These are phyloP conservation scores for Neodiprion lecontei DNA, from an alignment of 1,140 invertebrate genomes.

Conservation along the genomic window DNA sequence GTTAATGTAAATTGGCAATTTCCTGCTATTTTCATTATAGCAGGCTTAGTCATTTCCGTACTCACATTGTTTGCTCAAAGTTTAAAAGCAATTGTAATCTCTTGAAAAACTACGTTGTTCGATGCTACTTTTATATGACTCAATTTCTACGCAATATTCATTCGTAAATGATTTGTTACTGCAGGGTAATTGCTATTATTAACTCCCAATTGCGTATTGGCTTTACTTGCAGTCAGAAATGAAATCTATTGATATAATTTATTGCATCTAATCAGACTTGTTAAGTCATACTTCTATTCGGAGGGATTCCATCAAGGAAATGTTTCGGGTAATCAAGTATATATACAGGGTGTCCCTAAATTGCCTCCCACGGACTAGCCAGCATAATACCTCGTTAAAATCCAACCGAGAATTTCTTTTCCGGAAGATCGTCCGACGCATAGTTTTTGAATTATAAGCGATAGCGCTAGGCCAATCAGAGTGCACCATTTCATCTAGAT, in stretches of 20 bases:
- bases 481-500: too few species aligned
- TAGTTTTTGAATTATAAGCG: too few species aligned
- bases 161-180: background rate
- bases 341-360: too few species aligned
- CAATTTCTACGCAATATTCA: background rate
- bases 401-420: too few species aligned
- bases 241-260: background rate
- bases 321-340: background rate
- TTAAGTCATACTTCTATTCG: background rate
- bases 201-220: background rate
- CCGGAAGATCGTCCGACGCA: too few species aligned
- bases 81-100: background rate
- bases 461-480: too few species aligned
- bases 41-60: background rate
- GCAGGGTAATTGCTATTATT: background rate
- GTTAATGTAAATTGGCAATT: background rate
- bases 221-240: background rate
- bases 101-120: background rate
- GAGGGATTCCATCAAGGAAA: background rate
- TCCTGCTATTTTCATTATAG: conserved; percentile 4
- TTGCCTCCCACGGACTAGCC: too few species aligned
- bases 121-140: background rate
- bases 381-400: too few species aligned
- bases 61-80: background rate
- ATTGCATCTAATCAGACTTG: background rate